Base-by-base conservation (phyloP, 2,888 invertebrate genomes). In the Conus canariensis region DNA sequence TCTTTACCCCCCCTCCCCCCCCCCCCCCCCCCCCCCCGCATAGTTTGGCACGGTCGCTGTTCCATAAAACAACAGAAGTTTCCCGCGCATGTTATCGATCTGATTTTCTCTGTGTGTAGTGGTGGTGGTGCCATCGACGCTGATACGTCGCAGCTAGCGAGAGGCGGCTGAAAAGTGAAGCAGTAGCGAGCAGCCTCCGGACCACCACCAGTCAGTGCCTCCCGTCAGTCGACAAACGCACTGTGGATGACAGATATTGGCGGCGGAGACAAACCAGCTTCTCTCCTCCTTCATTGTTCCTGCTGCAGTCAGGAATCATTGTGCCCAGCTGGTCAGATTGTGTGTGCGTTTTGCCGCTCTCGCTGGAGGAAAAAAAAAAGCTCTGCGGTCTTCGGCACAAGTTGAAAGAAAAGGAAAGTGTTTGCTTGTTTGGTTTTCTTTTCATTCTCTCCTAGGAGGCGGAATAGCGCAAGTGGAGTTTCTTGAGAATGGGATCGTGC, bases 41-140 rank as follows among this genome's bases (percentile, higher is more conserved):
- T n/a, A 12, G 9, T 85, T 25, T 85, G 60, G 25, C 85, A 85
- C 85, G 86, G 10, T 86, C 64, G 64, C 25, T 30, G 9, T 67
- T 25, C 64, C 86, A 67, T 86, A 30, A 86, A 86, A 86, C 86
- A 86, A 86, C 64, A 45, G 67, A 64, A 60, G 67, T 64, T 86
- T 86, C 86, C 67, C 86, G 86, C 86, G 86, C 67, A 86, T 86
- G n/a, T 86, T 86, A 86, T 86, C 86, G 86, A 86, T 67, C 86
- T 67, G 86, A 67, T 30, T 64, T 86, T 25, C 56, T 56, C 30
- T 83, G 56, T 83, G 82, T 8, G n/a, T 70, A 19, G 70, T 22
- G n/a, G 19, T 16, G 70, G 22, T 22, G n/a, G 70, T 16, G 22
- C 19, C 8, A n/a, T 22, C 25, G 19, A 19, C 22, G 82, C 82